Evolutionary conservation across 2,113 vertebrate species (phyloP).

Genomic region (Puffinus mauretanicus): DNA sequence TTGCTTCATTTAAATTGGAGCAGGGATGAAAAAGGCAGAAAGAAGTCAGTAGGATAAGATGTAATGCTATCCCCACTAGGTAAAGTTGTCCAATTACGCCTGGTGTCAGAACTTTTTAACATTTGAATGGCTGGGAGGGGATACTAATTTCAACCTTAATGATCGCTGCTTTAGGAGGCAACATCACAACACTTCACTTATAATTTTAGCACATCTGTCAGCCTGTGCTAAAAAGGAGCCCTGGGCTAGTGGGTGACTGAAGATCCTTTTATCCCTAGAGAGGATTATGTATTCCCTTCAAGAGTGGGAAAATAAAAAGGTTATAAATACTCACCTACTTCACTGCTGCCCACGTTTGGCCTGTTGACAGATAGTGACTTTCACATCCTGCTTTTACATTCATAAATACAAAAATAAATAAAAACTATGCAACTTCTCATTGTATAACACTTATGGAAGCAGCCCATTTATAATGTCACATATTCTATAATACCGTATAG

Average conservation of each 20-base stretch:
- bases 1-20: conserved; percentile 65
- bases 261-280: conserved; percentile 58
- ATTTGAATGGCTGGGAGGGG: conserved; percentile 65
- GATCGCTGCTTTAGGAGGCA: conserved; percentile 67
- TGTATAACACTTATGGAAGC: conserved; percentile 61
- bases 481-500: conserved; percentile 38
- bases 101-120: conserved; percentile 63
- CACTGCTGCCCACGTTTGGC: conserved; percentile 6
- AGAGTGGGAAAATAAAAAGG: conserved; percentile 33
- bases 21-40: conserved; percentile 45
- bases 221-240: conserved; percentile 61
- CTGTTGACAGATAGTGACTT: conserved; percentile 54
- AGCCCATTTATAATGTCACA: conserved; percentile 64
- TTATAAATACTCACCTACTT: conserved; percentile 56
- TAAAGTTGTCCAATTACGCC: conserved; percentile 62
- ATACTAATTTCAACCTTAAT: conserved; percentile 70
- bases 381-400: conserved; percentile 27
- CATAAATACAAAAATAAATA: conserved; percentile 59
- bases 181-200: conserved; percentile 66
- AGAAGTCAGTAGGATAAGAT: conserved; percentile 52
- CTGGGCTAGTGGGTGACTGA: conserved; percentile 58
- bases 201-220: conserved; percentile 66
- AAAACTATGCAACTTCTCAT: conserved; percentile 42
- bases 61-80: conserved; percentile 52
- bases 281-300: conserved; percentile 58